Evolutionary conservation across 92 coral and sea anemone genomes (phyloP).

Genomic region (Blastomussa wellsi): DNA sequence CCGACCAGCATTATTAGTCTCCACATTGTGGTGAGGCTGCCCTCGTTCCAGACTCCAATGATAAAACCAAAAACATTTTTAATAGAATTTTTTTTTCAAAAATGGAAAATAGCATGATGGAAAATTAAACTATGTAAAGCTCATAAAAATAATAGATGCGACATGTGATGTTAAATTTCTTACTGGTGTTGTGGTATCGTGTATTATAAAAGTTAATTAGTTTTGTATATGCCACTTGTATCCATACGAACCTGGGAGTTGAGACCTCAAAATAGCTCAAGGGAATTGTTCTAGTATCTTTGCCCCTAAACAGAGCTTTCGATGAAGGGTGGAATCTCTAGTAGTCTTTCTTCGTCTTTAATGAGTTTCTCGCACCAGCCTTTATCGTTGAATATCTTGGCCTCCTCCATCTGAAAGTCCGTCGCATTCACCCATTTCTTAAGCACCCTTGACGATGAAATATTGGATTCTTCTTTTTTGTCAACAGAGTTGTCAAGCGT

Average conservation of each 20-base stretch:
- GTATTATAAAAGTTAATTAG: neutral
- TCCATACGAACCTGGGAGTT: neutral
- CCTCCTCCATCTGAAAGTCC: neutral
- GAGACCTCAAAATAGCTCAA: neutral
- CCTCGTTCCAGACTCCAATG: neutral
- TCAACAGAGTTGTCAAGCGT: neutral
- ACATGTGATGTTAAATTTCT: neutral
- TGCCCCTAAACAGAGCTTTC: neutral
- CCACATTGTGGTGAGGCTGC: neutral
- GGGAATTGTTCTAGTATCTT: neutral
- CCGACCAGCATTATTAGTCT: neutral
- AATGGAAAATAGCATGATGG: neutral
- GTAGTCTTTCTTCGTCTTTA: constrained; percentile 15
- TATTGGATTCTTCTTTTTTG: neutral
- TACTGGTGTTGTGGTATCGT: neutral
- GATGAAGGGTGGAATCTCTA: neutral
- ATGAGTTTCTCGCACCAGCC: neutral
- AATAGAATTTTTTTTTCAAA: neutral
- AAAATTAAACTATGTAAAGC: neutral
- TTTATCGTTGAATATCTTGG: neutral
- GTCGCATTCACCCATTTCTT: neutral
- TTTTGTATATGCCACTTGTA: neutral
- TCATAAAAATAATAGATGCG: no score
- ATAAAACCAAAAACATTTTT: neutral
- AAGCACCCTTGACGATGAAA: neutral